phyloP scores from a whole-genome alignment of 2,888 invertebrate species.

The Diplazon laetatorius region DNA sequence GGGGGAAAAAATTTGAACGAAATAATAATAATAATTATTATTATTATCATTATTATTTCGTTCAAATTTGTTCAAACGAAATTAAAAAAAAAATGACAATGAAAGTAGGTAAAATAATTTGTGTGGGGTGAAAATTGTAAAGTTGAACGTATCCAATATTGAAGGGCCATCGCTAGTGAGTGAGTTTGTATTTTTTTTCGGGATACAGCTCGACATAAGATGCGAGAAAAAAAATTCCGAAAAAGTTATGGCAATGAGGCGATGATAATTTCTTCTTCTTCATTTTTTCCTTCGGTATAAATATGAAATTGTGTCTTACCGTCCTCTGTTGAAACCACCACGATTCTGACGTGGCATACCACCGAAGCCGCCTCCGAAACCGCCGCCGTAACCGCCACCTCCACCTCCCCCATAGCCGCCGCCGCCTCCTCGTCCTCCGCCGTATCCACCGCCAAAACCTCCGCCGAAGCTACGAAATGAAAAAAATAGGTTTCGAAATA shows the following conservation, averaged over 20 bases:
- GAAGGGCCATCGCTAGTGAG: no score
- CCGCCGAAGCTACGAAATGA: constrained; percentile 73
- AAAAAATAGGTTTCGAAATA: constrained; percentile 2
- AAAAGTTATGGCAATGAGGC: no score
- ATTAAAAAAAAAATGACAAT: neutral
- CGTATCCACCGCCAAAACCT: constrained; percentile 77
- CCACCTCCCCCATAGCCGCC: constrained; percentile 69
- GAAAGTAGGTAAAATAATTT: no score
- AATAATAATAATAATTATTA: neutral
- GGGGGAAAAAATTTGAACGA: neutral
- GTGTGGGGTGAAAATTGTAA: no score
- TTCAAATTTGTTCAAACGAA: neutral
- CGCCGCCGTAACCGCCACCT: constrained; percentile 78
- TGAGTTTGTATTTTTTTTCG: neutral
- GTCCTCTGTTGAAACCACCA: constrained; percentile 83
- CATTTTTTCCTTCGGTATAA: neutral
- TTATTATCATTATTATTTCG: neutral
- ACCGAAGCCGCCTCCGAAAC: constrained; percentile 79
- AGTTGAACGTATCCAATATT: no score
- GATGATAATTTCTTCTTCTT: no score
- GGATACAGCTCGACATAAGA: neutral
- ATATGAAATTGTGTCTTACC: constrained; percentile 74
- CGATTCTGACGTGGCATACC: constrained; percentile 83
- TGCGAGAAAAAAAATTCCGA: neutral
- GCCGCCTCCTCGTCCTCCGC: constrained; percentile 73